phyloP scores from a whole-genome alignment of 2,797 vertebrate species.

The Glyptemys insculpta region DNA sequence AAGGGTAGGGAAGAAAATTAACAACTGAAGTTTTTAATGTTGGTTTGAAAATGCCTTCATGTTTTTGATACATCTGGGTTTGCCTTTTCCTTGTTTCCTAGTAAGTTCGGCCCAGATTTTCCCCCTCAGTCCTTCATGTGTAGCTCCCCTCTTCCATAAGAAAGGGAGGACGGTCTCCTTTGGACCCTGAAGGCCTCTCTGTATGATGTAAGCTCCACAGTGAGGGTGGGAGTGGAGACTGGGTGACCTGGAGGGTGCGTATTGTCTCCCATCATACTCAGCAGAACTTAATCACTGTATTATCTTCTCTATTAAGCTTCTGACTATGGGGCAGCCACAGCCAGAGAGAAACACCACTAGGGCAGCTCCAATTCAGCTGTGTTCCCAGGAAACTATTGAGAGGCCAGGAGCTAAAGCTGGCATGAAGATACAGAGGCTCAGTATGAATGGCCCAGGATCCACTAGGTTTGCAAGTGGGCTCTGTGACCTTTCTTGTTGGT shows the following conservation, averaged over 20 bases:
- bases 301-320: background rate
- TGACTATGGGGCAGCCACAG: background rate
- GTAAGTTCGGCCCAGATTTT: background rate
- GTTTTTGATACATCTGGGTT: background rate
- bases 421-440: background rate
- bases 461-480: background rate
- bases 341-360: background rate
- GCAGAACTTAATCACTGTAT: background rate
- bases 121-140: background rate
- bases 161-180: background rate
- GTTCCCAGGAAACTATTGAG: background rate
- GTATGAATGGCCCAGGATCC: background rate
- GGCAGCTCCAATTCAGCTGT: background rate
- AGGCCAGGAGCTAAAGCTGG: background rate
- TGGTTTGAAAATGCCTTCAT: background rate
- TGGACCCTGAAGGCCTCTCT: background rate
- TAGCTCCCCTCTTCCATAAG: background rate
- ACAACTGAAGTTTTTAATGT: background rate
- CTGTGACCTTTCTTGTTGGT: background rate
- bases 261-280: background rate
- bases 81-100: background rate
- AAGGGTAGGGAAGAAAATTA: background rate
- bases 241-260: background rate
- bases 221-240: background rate
- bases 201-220: background rate